phyloP scores from a whole-genome alignment of 2,888 invertebrate species.

The Diaperis boleti region DNA sequence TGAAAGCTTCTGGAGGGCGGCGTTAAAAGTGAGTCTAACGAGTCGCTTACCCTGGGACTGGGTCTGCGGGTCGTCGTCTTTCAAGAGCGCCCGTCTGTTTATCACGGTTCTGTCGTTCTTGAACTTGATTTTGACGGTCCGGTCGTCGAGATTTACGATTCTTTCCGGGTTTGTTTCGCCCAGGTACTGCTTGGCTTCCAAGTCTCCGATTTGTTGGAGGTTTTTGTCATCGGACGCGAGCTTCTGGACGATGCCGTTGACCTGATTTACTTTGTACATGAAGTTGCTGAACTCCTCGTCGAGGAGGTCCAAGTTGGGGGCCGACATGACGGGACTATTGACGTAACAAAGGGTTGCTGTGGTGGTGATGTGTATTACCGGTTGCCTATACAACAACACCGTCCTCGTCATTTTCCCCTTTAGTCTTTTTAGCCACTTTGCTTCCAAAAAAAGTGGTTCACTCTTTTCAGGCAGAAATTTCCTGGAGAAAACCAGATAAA shows the following conservation, averaged over 20 bases:
- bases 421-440: no score
- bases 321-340: conserved; percentile 11
- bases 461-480: no score
- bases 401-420: no score
- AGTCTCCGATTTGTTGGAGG: conserved; percentile 70
- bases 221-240: conserved; percentile 72
- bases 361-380: no score
- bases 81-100: conserved; percentile 68
- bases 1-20: conserved; percentile 70
- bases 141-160: conserved; percentile 58
- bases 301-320: conserved; percentile 37
- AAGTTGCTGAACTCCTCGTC: conserved; percentile 80
- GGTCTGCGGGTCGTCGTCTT: conserved; percentile 62
- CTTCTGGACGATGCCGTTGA: conserved; percentile 73
- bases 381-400: no score
- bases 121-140: conserved; percentile 69
- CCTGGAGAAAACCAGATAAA: no score
- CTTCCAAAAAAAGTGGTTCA: no score
- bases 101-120: conserved; percentile 77
- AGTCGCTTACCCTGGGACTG: conserved; percentile 63
- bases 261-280: conserved; percentile 74
- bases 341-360: neutral
- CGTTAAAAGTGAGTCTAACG: neutral
- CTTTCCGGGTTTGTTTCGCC: conserved; percentile 55
- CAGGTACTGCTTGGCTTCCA: conserved; percentile 72